Evolutionary conservation across 1,140 invertebrate species (phyloP).

Genomic region (Cataglyphis hispanica): DNA sequence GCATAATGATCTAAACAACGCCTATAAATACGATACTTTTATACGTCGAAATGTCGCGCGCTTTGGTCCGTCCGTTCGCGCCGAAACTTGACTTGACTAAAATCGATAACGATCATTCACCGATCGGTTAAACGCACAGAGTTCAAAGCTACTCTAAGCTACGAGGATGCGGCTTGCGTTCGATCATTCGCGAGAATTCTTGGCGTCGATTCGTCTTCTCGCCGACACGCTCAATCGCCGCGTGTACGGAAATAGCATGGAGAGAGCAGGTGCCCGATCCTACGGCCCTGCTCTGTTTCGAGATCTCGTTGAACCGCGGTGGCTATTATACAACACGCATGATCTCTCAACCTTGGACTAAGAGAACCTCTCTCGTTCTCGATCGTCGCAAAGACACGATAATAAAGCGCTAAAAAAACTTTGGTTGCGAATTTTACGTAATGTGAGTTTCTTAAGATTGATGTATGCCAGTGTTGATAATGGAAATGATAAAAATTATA

Average conservation of each 20-base stretch:
- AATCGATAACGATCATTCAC: not conserved
- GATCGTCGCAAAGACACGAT: conserved; percentile 4
- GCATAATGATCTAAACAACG: not conserved
- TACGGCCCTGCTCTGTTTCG: conserved; percentile 68
- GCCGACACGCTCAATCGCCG: conserved; percentile 45
- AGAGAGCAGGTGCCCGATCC: conserved; percentile 45
- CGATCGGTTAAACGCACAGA: not conserved
- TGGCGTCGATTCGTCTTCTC: conserved; percentile 59
- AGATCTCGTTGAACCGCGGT: conserved; percentile 55
- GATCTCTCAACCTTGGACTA: conserved; percentile 70
- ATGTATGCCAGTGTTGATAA: too few species aligned
- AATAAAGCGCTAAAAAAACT: not conserved
- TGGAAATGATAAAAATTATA: not conserved
- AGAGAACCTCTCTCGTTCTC: conserved; percentile 63
- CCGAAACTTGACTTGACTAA: conserved; percentile 8
- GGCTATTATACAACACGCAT: conserved; percentile 69
- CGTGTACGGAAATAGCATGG: conserved; percentile 69
- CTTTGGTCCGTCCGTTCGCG: not conserved
- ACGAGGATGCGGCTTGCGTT: conserved; percentile 19
- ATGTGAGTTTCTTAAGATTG: not conserved
- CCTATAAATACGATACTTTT: not conserved
- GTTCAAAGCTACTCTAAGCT: conserved; percentile 45
- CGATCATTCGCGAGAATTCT: conserved; percentile 55
- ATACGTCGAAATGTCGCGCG: not conserved
- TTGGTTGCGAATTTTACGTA: not conserved